Evolutionary conservation across 2,797 vertebrate species (phyloP), one percentile per base, ranked within the genome.

Genomic region (Sylvia borin): DNA sequence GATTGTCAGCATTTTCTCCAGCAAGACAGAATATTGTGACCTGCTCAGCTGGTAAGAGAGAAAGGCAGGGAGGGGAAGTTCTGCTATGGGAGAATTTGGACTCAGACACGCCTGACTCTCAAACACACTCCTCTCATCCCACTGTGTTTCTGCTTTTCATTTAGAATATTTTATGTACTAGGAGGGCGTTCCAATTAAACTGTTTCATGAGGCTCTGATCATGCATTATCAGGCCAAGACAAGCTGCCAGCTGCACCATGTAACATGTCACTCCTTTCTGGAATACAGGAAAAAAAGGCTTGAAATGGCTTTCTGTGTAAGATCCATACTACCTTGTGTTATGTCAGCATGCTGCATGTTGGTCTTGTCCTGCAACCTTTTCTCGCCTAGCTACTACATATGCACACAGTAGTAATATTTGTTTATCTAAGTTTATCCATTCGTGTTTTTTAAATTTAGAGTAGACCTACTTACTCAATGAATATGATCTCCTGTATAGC

Each of bases 101-200:
- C 34, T 53, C 42, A 55, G 70, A 50, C 70, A 27, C 0, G 38
- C 15, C 62, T 72, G 58, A 88, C 47, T 91, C 34, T 50, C 50
- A 68, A 64, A 50, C 32, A 61, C 32, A 53, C 29, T 81, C 68
- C 54, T 86, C 62, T 92, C 65, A 47, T 47, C 43, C 55, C 53
- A 27, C 61, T 43, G 36, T 48, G 45, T 25, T 74, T 74, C 84
- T 93, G 84, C 67, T 95, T 96, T 74, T 90, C 36, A 65, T 92
- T 92, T 87, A 75, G 29, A 2, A 2, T 68, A 84, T 84, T 94
- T 88, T 85, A 83, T 67, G 58, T 88, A 31, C 36, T 43, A 6
- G 34, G 40, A 48, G 38, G 40, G 45, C 2, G 2, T 75, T 88
- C 70, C 70, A 90, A 16, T 38, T n/a, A 78, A 90, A 45, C 34